Percentiles rank a stretch among this genome's conserved stretches.
Evolutionary conservation across 2,797 vertebrate genomes (phyloP).

Genomic region (Falco berigora): DNA sequence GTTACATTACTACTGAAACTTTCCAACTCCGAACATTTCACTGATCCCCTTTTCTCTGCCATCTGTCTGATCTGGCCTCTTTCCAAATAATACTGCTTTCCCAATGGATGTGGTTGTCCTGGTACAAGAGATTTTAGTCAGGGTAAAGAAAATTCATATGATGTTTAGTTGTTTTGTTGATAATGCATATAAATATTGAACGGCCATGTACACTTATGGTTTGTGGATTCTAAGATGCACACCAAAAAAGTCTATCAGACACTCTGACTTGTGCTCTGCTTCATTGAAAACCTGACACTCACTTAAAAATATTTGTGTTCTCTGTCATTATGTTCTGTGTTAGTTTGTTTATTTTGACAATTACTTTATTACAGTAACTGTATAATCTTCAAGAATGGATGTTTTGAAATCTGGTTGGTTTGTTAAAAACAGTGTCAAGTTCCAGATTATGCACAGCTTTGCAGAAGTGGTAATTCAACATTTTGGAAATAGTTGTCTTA

Average conservation of each 20-base stretch:
- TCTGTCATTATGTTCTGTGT: slow-evolving; percentile 22
- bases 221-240: slow-evolving; percentile 5
- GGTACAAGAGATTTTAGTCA: slow-evolving; percentile 85
- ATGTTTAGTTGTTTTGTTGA: slow-evolving; percentile 61
- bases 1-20: slow-evolving; percentile 75
- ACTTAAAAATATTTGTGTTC: slow-evolving; percentile 10
- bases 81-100: slow-evolving; percentile 79
- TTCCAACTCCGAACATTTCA: slow-evolving; percentile 72
- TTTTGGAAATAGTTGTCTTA: background rate
- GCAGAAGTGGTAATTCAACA: background rate
- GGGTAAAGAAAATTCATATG: slow-evolving; percentile 72
- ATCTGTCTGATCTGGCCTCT: slow-evolving; percentile 89
- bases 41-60: slow-evolving; percentile 81
- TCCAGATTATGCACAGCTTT: background rate
- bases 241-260: background rate
- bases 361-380: slow-evolving; percentile 45
- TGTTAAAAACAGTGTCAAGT: background rate
- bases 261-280: background rate
- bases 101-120: slow-evolving; percentile 79
- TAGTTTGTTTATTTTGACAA: slow-evolving; percentile 54
- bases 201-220: background rate
- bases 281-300: slow-evolving; percentile 43
- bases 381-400: slow-evolving; percentile 25
- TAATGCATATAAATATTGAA: slow-evolving; percentile 52
- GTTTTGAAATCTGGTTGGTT: background rate